Evolutionary conservation across 2,113 vertebrate species (phyloP).

Genomic region (Ammodytes marinus): DNA sequence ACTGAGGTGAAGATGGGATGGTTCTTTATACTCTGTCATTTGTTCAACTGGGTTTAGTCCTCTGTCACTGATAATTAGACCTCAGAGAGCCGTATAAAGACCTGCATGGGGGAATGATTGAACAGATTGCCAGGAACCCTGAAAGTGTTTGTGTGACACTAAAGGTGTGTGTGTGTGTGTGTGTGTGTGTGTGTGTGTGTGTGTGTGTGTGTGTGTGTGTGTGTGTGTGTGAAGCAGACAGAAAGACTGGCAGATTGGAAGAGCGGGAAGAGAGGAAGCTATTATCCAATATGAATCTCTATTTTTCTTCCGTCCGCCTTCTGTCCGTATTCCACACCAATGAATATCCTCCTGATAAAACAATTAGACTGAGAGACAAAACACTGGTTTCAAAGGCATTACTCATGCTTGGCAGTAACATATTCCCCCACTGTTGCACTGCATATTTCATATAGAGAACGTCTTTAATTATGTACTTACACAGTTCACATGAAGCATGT

Average conservation of each 20-base stretch:
- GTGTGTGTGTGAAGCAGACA: constrained; percentile 16
- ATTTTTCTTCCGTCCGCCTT: constrained; percentile 59
- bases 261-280: constrained; percentile 43
- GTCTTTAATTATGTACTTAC: constrained; percentile 49
- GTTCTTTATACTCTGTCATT: constrained; percentile 60
- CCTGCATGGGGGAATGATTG: constrained; percentile 62
- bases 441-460: constrained; percentile 53
- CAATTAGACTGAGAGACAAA: constrained; percentile 71
- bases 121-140: constrained; percentile 65
- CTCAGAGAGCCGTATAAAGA: constrained; percentile 67
- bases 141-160: constrained; percentile 59
- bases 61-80: constrained; percentile 76
- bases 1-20: constrained; percentile 43
- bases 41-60: constrained; percentile 60
- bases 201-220: constrained; percentile 5
- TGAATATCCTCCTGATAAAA: constrained; percentile 67
- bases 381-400: constrained; percentile 58
- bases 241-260: constrained; percentile 45
- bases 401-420: constrained; percentile 58
- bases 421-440: constrained; percentile 52
- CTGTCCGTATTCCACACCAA: constrained; percentile 61
- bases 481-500: constrained; percentile 30
- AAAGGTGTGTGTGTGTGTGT: not conserved
- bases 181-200: constrained; percentile 1
- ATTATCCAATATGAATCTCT: constrained; percentile 65